phyloP scores from a whole-genome alignment of 2,113 vertebrate genomes.

The Isurus oxyrinchus region DNA sequence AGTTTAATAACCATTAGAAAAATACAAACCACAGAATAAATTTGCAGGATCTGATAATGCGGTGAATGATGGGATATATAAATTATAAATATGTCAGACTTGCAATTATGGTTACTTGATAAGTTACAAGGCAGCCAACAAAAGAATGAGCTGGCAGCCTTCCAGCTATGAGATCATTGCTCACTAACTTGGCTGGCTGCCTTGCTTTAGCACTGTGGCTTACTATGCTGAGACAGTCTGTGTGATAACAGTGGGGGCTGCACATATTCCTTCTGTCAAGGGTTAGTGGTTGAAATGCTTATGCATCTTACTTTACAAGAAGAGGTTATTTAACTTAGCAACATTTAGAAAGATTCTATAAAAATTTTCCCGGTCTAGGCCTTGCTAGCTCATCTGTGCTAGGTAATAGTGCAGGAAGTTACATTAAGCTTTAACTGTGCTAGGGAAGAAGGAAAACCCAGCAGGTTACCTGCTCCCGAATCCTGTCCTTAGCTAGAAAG shows the following conservation, averaged over 20 bases:
- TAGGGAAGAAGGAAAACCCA: background rate
- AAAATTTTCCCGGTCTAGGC: background rate
- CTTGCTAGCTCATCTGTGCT: background rate
- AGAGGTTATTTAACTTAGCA: background rate
- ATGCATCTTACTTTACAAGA: background rate
- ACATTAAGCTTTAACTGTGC: no score
- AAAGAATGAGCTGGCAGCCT: slow-evolving; percentile 6
- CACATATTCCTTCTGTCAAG: slow-evolving; percentile 16
- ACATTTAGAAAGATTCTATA: background rate
- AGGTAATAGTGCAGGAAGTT: background rate
- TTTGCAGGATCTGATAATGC: background rate
- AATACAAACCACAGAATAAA: background rate
- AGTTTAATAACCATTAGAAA: background rate
- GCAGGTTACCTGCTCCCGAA: background rate
- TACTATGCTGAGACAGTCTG: background rate
- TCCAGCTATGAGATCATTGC: slow-evolving; percentile 28
- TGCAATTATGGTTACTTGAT: slow-evolving; percentile 8
- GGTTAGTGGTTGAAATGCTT: background rate
- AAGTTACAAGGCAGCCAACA: background rate
- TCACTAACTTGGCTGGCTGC: slow-evolving; percentile 16
- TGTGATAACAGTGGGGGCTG: background rate
- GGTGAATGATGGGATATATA: background rate
- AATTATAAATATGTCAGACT: slow-evolving; percentile 17
- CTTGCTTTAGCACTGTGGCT: background rate
- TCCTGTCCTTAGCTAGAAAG: background rate